Percentiles rank a stretch among this genome's conserved stretches.
These are phyloP conservation scores for Himalopsyche kuldschensis DNA, from an alignment of 2,888 invertebrate genomes.

Conservation along the genomic window DNA sequence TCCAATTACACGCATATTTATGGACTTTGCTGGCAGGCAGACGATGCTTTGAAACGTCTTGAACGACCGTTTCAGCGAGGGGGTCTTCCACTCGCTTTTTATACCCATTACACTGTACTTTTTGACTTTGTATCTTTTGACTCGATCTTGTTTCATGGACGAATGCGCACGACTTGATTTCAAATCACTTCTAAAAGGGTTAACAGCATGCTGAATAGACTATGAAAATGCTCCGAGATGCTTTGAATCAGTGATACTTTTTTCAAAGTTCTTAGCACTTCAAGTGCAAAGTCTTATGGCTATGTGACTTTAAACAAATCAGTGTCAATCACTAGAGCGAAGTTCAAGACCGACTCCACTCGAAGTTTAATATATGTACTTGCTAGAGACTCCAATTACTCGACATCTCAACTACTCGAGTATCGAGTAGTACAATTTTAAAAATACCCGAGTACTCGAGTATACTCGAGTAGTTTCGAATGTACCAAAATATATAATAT, in stretches of 20 bases:
- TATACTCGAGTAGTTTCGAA: too few species aligned
- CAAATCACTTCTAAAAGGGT: constrained; percentile 1
- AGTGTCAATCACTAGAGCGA: not conserved
- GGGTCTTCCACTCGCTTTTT: not conserved
- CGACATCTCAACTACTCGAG: too few species aligned
- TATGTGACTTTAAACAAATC: not conserved
- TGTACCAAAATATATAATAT: too few species aligned
- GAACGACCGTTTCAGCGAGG: not conserved
- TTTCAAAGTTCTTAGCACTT: not conserved
- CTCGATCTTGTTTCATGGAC: not conserved
- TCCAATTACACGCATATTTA: constrained; percentile 23
- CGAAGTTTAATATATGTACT: too few species aligned
- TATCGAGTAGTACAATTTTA: too few species aligned
- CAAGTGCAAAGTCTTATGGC: not conserved
- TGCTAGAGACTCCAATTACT: too few species aligned
- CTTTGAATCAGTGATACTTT: not conserved
- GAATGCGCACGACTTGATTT: not conserved
- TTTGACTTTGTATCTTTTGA: not conserved
- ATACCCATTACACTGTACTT: not conserved
- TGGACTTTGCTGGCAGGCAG: constrained; percentile 5
- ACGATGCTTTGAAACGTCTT: not conserved
- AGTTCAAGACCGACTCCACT: too few species aligned
- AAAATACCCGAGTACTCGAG: too few species aligned
- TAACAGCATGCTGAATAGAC: not conserved
- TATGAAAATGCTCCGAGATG: not conserved